A percentile compares a stretch with the other conserved stretches of the same genome.
These are phyloP conservation scores for Eciton burchellii DNA, from an alignment of 1,140 invertebrate genomes.

Conservation along the genomic window DNA sequence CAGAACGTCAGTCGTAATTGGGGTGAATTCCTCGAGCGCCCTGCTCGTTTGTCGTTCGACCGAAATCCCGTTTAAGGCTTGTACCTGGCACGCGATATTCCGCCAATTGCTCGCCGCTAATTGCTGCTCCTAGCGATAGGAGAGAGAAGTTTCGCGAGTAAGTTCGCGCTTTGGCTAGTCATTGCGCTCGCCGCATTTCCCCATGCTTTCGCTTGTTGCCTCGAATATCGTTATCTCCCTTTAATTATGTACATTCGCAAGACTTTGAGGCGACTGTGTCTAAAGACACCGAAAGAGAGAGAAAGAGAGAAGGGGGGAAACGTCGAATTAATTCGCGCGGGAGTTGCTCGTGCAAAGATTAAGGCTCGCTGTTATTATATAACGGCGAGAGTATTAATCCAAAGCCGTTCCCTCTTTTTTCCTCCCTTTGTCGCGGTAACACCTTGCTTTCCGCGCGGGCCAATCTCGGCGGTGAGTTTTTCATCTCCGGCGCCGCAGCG, in stretches of 20 bases:
- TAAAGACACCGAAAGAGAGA: too few species aligned
- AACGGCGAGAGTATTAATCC: constrained; percentile 17
- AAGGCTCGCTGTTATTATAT: neutral
- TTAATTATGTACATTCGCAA: too few species aligned
- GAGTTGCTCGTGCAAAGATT: neutral
- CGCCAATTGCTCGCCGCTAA: constrained; percentile 52
- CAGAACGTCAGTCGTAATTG: constrained; percentile 69
- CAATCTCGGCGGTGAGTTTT: constrained; percentile 21
- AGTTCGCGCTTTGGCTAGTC: constrained; percentile 18
- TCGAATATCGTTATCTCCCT: neutral
- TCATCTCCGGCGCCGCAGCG: neutral
- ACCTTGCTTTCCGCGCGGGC: neutral
- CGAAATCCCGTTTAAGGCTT: constrained; percentile 36
- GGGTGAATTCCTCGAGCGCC: constrained; percentile 65
- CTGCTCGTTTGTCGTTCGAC: constrained; percentile 49
- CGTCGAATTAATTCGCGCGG: too few species aligned
- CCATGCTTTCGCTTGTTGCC: neutral
- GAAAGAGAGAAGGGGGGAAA: too few species aligned
- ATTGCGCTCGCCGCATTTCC: constrained; percentile 14
- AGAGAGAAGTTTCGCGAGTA: neutral
- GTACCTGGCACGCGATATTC: constrained; percentile 68
- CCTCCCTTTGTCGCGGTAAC: neutral
- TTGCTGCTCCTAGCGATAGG: constrained; percentile 41
- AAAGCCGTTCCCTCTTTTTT: neutral
- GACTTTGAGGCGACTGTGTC: too few species aligned